phyloP scores from a whole-genome alignment of 2,113 vertebrate genomes.

The Amblyopsis rosae region DNA sequence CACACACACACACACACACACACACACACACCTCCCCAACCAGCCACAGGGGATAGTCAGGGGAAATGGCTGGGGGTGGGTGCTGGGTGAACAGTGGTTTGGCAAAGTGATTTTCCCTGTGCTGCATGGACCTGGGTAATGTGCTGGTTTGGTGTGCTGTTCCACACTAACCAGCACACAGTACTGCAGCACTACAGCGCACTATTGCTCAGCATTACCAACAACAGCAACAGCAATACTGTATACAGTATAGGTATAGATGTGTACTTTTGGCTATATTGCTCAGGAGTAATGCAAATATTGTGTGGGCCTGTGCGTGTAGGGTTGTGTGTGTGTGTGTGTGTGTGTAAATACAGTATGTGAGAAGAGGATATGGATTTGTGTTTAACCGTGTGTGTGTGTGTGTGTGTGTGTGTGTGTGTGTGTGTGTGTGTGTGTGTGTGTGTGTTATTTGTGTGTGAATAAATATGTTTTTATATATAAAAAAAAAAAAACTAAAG shows the following conservation, averaged over 20 bases:
- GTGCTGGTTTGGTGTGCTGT: conserved; percentile 26
- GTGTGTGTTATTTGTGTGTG: not conserved
- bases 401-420: conserved; percentile 18
- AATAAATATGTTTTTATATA: no score
- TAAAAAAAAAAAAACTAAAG: no score
- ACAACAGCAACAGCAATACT: conserved; percentile 22
- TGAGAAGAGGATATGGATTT: conserved; percentile 5
- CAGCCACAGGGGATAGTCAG: conserved; percentile 22
- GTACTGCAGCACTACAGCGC: no score
- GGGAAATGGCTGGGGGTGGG: conserved; percentile 35
- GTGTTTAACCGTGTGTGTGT: conserved; percentile 6
- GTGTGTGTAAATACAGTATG: conserved; percentile 19
- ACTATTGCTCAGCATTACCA: no score
- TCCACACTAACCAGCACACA: conserved; percentile 8
- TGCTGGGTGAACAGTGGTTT: conserved; percentile 63
- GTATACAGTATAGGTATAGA: conserved; percentile 33
- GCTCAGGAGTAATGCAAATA: conserved; percentile 36
- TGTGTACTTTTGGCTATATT: conserved; percentile 48
- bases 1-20: conserved; percentile 9
- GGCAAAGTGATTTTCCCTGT: conserved; percentile 61
- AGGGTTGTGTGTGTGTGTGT: conserved; percentile 5
- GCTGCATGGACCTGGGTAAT: conserved; percentile 65
- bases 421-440: conserved; percentile 19
- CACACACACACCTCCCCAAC: not conserved
- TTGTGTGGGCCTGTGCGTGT: conserved; percentile 23